These are phyloP conservation scores for Drosophila nigrodunni DNA, from an alignment of 1,140 invertebrate species.

Conservation along the genomic window DNA sequence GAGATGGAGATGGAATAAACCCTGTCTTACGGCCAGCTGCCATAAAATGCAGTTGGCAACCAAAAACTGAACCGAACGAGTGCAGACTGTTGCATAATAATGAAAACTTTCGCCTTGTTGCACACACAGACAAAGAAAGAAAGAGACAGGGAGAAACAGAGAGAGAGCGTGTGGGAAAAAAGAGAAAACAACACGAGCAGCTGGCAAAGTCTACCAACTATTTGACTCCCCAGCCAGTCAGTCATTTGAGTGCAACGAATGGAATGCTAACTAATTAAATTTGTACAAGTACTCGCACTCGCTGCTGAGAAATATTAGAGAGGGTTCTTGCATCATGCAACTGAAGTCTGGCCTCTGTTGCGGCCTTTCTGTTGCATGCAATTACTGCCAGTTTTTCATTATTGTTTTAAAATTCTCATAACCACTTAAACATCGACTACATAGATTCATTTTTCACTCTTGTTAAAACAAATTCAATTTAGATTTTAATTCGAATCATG, in stretches of 20 bases:
- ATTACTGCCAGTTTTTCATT: slow-evolving; percentile 35
- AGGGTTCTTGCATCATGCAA: slow-evolving; percentile 9
- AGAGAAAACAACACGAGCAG: slow-evolving; percentile 25
- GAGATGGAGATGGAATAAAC: neutral
- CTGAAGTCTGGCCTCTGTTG: slow-evolving; percentile 6
- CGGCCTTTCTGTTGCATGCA: slow-evolving; percentile 34
- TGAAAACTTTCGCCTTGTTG: slow-evolving; percentile 49
- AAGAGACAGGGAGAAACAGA: neutral
- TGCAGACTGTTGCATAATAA: slow-evolving; percentile 50
- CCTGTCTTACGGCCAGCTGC: slow-evolving; percentile 33
- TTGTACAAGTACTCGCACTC: slow-evolving; percentile 29
- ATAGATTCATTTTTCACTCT: slow-evolving; percentile 2
- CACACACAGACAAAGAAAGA: slow-evolving; percentile 19
- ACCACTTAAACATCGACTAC: slow-evolving; percentile 6
- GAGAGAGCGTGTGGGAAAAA: neutral
- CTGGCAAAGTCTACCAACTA: slow-evolving; percentile 19
- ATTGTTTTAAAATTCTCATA: slow-evolving; percentile 26
- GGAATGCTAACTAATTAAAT: slow-evolving; percentile 53
- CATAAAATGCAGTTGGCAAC: slow-evolving; percentile 34
- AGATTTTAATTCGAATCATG: neutral
- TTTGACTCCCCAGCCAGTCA: slow-evolving; percentile 11
- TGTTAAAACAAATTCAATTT: neutral
- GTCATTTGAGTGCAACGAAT: slow-evolving; percentile 45
- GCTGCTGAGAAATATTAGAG: slow-evolving; percentile 35
- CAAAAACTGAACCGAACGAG: slow-evolving; percentile 4